phyloP scores from a whole-genome alignment of 2,797 vertebrate species.

The Cottoperca gobio region DNA sequence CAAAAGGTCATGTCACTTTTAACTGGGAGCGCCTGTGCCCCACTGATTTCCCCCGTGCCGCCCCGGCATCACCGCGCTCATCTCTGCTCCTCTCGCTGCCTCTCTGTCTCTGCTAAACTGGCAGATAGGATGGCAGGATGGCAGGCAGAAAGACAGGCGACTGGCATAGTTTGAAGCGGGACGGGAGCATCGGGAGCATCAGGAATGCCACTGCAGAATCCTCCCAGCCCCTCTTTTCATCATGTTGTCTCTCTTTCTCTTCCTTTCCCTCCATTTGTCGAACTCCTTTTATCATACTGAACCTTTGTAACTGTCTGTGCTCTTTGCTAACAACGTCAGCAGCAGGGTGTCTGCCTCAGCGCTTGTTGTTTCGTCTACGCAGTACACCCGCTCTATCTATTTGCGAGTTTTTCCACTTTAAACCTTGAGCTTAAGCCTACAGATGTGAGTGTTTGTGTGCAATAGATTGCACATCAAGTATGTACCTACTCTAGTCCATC shows the following conservation, averaged over 20 bases:
- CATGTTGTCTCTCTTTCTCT: constrained; percentile 66
- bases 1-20: constrained; percentile 99
- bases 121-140: constrained; percentile 83
- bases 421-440: constrained; percentile 45
- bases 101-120: constrained; percentile 79
- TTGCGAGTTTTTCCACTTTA: constrained; percentile 47
- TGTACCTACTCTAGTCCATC: constrained; percentile 11
- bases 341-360: constrained; percentile 70
- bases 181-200: constrained; percentile 81
- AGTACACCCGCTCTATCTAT: constrained; percentile 56
- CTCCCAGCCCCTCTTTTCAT: constrained; percentile 78
- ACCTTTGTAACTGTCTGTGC: constrained; percentile 85
- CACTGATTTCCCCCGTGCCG: constrained; percentile 95
- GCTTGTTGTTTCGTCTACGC: constrained; percentile 75
- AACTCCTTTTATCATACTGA: constrained; percentile 81
- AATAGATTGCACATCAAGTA: constrained; percentile 40
- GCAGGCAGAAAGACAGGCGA: constrained; percentile 82
- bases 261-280: constrained; percentile 69
- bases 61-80: constrained; percentile 76
- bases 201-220: constrained; percentile 75
- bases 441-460: constrained; percentile 34
- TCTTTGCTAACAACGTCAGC: constrained; percentile 81
- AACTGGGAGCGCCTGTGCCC: constrained; percentile 96
- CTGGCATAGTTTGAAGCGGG: constrained; percentile 83
- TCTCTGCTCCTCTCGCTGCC: constrained; percentile 72